Conservation (phyloP, 2,888 invertebrate genomes). For the Pachymerium ferrugineum region DNA sequence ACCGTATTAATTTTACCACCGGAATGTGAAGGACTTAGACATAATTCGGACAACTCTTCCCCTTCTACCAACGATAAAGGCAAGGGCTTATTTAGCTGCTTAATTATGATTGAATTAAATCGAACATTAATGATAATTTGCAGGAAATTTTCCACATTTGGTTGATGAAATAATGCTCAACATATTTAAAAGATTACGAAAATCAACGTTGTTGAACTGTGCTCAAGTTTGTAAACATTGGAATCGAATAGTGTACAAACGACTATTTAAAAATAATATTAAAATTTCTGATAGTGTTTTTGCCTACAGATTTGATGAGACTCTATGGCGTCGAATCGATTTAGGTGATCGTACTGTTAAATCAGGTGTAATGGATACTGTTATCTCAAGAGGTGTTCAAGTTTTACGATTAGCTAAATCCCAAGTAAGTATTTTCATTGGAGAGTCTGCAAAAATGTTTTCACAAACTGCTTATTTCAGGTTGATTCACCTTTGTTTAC, state of each 20-base stretch:
- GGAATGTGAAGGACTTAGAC: no score
- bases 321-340: constrained; percentile 78
- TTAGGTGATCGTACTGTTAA: constrained; percentile 61
- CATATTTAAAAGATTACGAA: constrained; percentile 77
- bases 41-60: no score
- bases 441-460: no score
- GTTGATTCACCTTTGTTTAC: background rate
- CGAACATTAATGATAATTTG: no score
- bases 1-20: no score
- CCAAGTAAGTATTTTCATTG: constrained; percentile 56
- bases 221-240: constrained; percentile 70
- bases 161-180: constrained; percentile 79
- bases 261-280: no score
- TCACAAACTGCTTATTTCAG: no score
- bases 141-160: constrained; percentile 64
- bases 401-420: constrained; percentile 72
- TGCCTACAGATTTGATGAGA: constrained; percentile 60
- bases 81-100: no score
- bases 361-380: constrained; percentile 64
- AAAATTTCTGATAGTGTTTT: background rate
- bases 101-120: no score
- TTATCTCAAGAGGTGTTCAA: constrained; percentile 69
- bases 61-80: no score
- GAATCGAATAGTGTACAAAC: constrained; percentile 65
- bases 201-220: constrained; percentile 63